Percentiles rank a stretch among this genome's conserved stretches.
Evolutionary conservation across 2,113 vertebrate genomes (phyloP).

Genomic region (Albula glossodonta): DNA sequence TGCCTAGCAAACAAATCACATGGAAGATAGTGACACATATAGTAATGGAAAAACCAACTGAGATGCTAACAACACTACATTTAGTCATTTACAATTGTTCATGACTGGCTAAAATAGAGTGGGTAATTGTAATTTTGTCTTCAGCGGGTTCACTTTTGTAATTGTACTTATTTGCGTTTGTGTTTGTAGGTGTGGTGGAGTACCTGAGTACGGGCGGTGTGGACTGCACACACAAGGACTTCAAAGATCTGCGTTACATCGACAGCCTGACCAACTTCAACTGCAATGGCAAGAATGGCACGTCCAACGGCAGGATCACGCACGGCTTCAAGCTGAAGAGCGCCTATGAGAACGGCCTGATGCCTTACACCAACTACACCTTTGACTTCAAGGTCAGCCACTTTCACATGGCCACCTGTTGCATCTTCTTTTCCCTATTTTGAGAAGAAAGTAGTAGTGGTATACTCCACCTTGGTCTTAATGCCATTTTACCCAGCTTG

Average conservation of each 20-base stretch:
- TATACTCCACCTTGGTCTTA: too few species aligned
- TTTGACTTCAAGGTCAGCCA: constrained; percentile 91
- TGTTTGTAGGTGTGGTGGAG: constrained; percentile 86
- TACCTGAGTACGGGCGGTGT: constrained; percentile 95
- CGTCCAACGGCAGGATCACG: constrained; percentile 91
- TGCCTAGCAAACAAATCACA: too few species aligned
- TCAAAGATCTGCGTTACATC: constrained; percentile 94
- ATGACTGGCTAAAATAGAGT: too few species aligned
- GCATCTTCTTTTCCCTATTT: too few species aligned
- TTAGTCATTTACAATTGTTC: too few species aligned
- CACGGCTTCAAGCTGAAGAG: constrained; percentile 98
- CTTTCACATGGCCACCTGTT: too few species aligned
- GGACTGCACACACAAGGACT: constrained; percentile 98
- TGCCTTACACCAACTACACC: constrained; percentile 98
- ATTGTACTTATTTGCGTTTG: neutral
- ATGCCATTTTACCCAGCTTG: too few species aligned
- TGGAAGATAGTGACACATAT: too few species aligned
- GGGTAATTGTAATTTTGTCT: too few species aligned
- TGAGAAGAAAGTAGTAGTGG: too few species aligned
- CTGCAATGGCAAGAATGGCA: constrained; percentile 92
- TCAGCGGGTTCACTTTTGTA: neutral
- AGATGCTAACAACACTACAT: too few species aligned
- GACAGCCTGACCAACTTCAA: constrained; percentile 98
- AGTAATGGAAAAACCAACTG: too few species aligned
- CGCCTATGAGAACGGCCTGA: constrained; percentile 94